Conservation (phyloP, 1,140 invertebrate genomes). For the Euschistus heros region DNA sequence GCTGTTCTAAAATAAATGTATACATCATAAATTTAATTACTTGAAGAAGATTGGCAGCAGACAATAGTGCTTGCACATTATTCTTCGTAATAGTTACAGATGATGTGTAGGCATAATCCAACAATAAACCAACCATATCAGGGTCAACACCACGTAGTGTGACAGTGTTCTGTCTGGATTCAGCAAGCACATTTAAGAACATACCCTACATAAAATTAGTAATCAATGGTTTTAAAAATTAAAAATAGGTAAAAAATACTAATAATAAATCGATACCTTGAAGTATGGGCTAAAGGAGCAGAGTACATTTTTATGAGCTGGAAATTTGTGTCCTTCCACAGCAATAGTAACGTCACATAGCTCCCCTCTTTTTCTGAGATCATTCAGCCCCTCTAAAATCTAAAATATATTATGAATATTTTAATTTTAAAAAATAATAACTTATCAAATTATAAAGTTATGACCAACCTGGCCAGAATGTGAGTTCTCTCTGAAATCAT, state of each 20-base stretch:
- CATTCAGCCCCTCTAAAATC: slow-evolving; percentile 43
- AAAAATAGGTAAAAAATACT: slow-evolving; percentile 32
- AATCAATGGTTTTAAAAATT: background rate
- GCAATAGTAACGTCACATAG: slow-evolving; percentile 71
- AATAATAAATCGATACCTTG: slow-evolving; percentile 50
- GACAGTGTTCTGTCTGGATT: slow-evolving; percentile 34
- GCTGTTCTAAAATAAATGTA: background rate
- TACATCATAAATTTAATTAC: background rate
- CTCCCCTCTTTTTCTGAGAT: slow-evolving; percentile 42
- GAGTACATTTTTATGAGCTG: slow-evolving; percentile 83
- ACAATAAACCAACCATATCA: slow-evolving; percentile 38
- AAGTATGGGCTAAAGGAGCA: slow-evolving; percentile 92
- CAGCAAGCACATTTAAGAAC: slow-evolving; percentile 43
- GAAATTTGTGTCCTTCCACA: slow-evolving; percentile 73
- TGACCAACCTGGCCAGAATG: slow-evolving; percentile 32
- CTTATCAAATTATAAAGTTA: background rate
- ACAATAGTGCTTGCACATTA: slow-evolving; percentile 44
- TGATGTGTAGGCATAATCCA: slow-evolving; percentile 48
- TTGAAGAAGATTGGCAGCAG: slow-evolving; percentile 48
- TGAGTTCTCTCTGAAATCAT: slow-evolving; percentile 32
- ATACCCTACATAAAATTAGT: slow-evolving; percentile 43
- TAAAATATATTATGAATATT: slow-evolving; percentile 21
- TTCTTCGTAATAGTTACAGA: slow-evolving; percentile 40
- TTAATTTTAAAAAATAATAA: background rate
- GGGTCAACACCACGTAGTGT: slow-evolving; percentile 43